A percentile compares a stretch with the other conserved stretches of the same genome.
Conservation (phyloP, 2,797 vertebrate genomes). For the Telmatherina bonti region DNA sequence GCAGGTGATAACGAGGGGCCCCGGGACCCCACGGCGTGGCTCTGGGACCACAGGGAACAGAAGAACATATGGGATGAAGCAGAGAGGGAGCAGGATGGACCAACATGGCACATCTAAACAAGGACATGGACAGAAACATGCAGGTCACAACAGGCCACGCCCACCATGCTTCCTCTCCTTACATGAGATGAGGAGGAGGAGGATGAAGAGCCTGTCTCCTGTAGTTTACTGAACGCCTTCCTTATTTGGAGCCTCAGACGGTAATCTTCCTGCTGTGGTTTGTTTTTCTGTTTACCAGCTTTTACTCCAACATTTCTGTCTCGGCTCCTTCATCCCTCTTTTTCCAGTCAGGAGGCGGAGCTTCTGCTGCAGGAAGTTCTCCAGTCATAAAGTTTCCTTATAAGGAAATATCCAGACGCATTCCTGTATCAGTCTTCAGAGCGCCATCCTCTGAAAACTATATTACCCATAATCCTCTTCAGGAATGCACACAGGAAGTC, state of each 20-base stretch:
- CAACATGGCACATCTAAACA: conserved; percentile 7
- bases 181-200: conserved; percentile 19
- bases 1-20: too few species aligned
- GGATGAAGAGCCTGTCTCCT: conserved; percentile 10
- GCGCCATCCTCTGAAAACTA: neutral
- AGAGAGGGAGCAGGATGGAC: too few species aligned
- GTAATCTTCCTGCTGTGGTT: neutral
- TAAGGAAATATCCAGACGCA: conserved; percentile 29
- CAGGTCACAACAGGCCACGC: neutral
- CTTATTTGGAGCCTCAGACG: conserved; percentile 70
- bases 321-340: accelerated
- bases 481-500: neutral
- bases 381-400: conserved; percentile 42
- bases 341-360: neutral
- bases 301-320: neutral
- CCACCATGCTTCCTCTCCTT: neutral
- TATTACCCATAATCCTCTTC: conserved; percentile 26
- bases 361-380: conserved; percentile 23
- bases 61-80: too few species aligned
- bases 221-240: conserved; percentile 69
- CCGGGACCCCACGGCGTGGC: too few species aligned
- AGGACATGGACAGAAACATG: neutral
- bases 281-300: conserved; percentile 13
- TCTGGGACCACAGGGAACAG: too few species aligned
- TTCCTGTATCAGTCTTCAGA: neutral